Evolutionary conservation across 2,113 vertebrate species (phyloP).

Genomic region (Nothocercus julius): DNA sequence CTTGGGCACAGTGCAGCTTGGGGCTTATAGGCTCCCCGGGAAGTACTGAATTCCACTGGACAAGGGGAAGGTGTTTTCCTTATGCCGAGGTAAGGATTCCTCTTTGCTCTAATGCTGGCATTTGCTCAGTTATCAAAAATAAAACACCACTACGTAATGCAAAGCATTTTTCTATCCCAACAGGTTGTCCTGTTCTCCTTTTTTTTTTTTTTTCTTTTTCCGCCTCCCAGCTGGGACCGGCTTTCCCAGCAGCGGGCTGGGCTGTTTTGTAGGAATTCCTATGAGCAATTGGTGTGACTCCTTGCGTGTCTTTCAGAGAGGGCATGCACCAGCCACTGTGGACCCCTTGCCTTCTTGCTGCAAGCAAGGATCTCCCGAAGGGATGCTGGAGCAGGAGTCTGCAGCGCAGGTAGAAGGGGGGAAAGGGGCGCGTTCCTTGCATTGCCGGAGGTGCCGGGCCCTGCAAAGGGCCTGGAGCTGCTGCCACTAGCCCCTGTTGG

Average conservation of each 20-base stretch:
- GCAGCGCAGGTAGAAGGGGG: conserved; percentile 66
- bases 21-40: neutral
- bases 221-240: neutral
- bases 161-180: neutral
- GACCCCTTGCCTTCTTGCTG: conserved; percentile 72
- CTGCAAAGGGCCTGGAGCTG: neutral
- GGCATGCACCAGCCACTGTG: conserved; percentile 61
- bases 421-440: conserved; percentile 52
- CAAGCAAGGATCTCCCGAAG: conserved; percentile 73
- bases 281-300: conserved; percentile 45
- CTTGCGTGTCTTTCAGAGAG: conserved; percentile 70
- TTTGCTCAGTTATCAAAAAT: neutral
- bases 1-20: too few species aligned
- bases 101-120: neutral
- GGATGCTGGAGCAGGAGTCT: conserved; percentile 71
- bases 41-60: neutral
- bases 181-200: neutral
- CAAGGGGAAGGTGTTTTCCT: neutral
- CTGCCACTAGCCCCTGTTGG: conserved; percentile 35
- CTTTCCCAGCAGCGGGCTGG: neutral
- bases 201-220: neutral
- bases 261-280: neutral
- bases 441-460: neutral
- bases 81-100: neutral
- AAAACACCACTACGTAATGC: neutral